Evolutionary conservation across 2,797 vertebrate species (phyloP), one percentile per base, ranked within the genome.

Genomic region (Peromyscus melanophrys): DNA sequence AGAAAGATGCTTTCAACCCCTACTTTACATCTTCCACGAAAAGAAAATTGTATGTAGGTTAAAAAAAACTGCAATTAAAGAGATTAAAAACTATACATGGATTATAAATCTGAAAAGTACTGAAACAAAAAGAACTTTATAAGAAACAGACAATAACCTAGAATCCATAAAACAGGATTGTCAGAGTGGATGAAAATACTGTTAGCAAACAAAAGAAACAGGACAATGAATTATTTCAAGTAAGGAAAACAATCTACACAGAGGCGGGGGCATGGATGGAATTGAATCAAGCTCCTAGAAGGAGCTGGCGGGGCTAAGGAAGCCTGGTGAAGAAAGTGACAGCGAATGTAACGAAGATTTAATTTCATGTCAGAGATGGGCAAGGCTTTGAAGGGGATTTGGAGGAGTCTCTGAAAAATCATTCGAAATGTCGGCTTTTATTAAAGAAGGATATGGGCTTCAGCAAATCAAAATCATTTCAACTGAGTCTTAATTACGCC

Each of bases 371-470:
- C 8, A 23, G 81, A 75, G 46, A 81, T 14, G 76, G 34, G 25
- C 43, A 17, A 61, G 43, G 21, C 19, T 82, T 49, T 59, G 4
- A 21, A 89, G 63, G 57, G 90, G 59, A 84, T 92, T 75, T 49
- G 17, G 40, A 73, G 12, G 37, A 11, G 0, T 61, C 52, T 88
- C 0, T 43, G 52, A 49, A 27, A 84, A 78, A 84, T 14, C n/a
- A 19, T 88, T 85, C 3, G 59, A 90, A 92, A n/a, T 81, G 7
- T 11, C 25, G 4, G 82, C 13, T 31, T 59, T 84, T 69, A 77
- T 83, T 84, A 89, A 89, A 93, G 63, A 90, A 78, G 52, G 49
- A 77, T 83, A 57, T 65, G 17, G 29, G 92, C 78, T 77, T 73
- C 34, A 82, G 40, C 71, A 78, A 89, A 75, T 93, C 19, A 71